Evolutionary conservation across 2,888 invertebrate species (phyloP).

Genomic region (Macrosoma leucophasiata): DNA sequence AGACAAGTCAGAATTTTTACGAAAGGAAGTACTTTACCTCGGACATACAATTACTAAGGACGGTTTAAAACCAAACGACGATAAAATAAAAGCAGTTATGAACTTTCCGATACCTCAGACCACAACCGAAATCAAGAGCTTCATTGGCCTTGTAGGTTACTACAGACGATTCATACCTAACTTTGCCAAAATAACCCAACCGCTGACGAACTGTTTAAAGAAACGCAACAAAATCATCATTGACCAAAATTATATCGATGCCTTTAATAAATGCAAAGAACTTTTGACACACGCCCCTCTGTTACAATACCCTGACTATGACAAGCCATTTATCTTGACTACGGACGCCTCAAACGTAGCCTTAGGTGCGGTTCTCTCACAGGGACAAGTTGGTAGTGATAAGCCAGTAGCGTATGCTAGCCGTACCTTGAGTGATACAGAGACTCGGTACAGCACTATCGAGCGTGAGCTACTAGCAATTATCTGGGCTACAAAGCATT

Average conservation of each 20-base stretch:
- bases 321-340: constrained; percentile 15
- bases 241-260: constrained; percentile 17
- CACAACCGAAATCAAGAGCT: constrained; percentile 29
- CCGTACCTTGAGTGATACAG: constrained; percentile 8
- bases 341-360: constrained; percentile 17
- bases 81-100: constrained; percentile 27
- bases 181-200: constrained; percentile 28
- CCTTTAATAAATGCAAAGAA: constrained; percentile 22
- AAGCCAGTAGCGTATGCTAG: constrained; percentile 21
- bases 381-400: constrained; percentile 20
- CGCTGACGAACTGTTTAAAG: constrained; percentile 25
- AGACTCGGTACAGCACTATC: constrained; percentile 15
- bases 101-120: constrained; percentile 29
- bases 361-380: constrained; percentile 22
- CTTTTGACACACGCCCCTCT: constrained; percentile 14
- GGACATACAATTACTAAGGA: constrained; percentile 23
- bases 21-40: constrained; percentile 24
- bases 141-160: constrained; percentile 40
- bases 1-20: constrained; percentile 26
- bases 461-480: constrained; percentile 16
- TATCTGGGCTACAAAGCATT: constrained; percentile 14
- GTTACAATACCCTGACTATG: constrained; percentile 11
- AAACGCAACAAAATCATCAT: constrained; percentile 17
- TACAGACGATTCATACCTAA: constrained; percentile 37
- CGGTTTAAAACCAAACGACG: constrained; percentile 16